A percentile compares a stretch with the other conserved stretches of the same genome.
These are phyloP conservation scores for Apamea anceps DNA, from an alignment of 2,888 invertebrate species.

Conservation along the genomic window DNA sequence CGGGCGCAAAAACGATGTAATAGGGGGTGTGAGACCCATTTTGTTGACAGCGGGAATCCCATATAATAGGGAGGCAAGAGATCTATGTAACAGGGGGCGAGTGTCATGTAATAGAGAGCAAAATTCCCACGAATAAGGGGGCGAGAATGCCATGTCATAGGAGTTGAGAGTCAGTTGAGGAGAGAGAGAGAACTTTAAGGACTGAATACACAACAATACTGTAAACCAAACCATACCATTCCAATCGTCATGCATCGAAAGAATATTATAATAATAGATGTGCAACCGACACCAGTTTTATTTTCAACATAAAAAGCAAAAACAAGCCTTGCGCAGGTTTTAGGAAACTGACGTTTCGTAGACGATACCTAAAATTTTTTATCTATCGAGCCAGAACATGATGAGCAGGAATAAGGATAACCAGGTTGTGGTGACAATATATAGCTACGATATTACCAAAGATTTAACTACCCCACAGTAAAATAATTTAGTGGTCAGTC, in stretches of 20 bases:
- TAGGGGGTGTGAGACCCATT: not conserved
- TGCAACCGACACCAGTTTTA: conserved; percentile 2
- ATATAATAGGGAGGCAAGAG: not conserved
- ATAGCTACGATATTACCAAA: too few species aligned
- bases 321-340: conserved; percentile 18
- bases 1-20: too few species aligned
- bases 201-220: not conserved
- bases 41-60: not conserved
- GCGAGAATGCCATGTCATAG: too few species aligned
- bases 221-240: conserved; percentile 1
- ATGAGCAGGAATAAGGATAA: not conserved
- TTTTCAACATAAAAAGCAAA: conserved; percentile 17
- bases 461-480: too few species aligned
- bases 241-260: conserved; percentile 31
- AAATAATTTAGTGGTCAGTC: too few species aligned
- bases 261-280: conserved; percentile 17
- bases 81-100: not conserved
- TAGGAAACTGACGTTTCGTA: not conserved
- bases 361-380: not conserved
- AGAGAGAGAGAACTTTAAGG: too few species aligned
- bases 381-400: too few species aligned
- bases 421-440: too few species aligned
- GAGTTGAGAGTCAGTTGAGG: too few species aligned
- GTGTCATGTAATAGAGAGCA: too few species aligned
- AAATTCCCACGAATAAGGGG: not conserved